Conservation (phyloP, 64 coral and sea anemone genomes). For the Montipora efflorescens region DNA sequence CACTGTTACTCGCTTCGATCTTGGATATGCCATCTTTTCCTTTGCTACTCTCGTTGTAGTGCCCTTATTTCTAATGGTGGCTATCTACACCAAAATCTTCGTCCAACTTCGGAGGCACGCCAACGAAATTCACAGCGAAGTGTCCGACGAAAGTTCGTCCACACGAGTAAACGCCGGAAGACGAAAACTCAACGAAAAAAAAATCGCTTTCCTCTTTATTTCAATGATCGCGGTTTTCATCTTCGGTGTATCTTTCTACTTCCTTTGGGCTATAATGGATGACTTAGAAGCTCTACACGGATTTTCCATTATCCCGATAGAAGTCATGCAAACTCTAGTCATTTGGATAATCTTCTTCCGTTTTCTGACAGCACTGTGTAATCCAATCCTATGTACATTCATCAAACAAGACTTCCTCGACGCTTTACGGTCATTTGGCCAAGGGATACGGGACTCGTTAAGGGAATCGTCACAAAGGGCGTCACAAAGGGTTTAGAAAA, state of each 20-base stretch:
- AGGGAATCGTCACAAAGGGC: not conserved
- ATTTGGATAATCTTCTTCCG: conserved; percentile 73
- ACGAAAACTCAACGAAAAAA: conserved; percentile 61
- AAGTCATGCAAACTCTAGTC: conserved; percentile 15
- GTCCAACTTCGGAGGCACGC: conserved; percentile 42
- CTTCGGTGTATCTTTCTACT: conserved; percentile 74
- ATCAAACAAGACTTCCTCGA: conserved; percentile 85
- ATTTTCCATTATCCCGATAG: conserved; percentile 12
- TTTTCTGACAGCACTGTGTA: conserved; percentile 80
- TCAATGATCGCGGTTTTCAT: conserved; percentile 89
- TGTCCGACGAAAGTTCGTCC: not conserved
- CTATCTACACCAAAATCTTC: conserved; percentile 49
- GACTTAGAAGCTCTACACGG: conserved; percentile 64
- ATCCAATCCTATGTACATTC: conserved; percentile 75
- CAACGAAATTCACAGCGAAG: conserved; percentile 19
- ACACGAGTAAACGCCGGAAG: not conserved
- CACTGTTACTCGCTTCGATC: conserved; percentile 19
- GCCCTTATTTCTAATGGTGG: conserved; percentile 19
- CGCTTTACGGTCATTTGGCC: conserved; percentile 21
- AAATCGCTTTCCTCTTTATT: conserved; percentile 71
- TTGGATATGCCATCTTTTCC: conserved; percentile 38
- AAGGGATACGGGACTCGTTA: not conserved
- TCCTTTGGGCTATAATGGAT: conserved; percentile 67
- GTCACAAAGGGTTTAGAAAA: not conserved
- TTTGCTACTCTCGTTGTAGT: conserved; percentile 26